Percentiles rank a stretch among this genome's conserved stretches.
phyloP scores from a whole-genome alignment of 1,140 invertebrate species.

The Melipona quadrifasciata region DNA sequence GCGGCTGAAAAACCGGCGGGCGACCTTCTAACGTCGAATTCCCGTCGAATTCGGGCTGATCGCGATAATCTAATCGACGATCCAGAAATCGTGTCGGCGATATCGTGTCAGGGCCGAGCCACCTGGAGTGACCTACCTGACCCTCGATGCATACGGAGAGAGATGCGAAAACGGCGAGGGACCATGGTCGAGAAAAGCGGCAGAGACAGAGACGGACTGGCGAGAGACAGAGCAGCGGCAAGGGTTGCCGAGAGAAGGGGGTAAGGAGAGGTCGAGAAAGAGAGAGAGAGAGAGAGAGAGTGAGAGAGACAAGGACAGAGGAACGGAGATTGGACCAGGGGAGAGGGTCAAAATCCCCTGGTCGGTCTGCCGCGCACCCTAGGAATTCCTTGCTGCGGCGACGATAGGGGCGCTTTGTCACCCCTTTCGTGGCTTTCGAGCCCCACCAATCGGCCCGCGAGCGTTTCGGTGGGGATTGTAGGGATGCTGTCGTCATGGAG shows the following conservation, averaged over 20 bases:
- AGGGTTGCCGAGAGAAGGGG: not conserved
- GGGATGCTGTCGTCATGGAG: slow-evolving; percentile 79
- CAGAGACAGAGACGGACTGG: not conserved
- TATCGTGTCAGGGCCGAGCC: slow-evolving; percentile 65
- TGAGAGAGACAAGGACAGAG: not conserved
- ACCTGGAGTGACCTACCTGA: slow-evolving; percentile 65
- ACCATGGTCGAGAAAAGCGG: not conserved
- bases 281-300: slow-evolving; percentile 33
- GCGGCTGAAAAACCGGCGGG: not conserved
- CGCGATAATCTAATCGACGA: slow-evolving; percentile 63
- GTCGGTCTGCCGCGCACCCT: slow-evolving; percentile 54
- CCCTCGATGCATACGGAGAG: slow-evolving; percentile 48
- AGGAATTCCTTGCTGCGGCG: slow-evolving; percentile 69
- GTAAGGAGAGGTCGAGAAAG: not conserved
- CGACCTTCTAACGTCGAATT: not conserved
- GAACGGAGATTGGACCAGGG: not conserved
- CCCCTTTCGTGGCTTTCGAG: slow-evolving; percentile 68
- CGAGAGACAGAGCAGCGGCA: not conserved
- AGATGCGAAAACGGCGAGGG: slow-evolving; percentile 44
- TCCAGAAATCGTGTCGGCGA: slow-evolving; percentile 59
- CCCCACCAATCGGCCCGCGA: slow-evolving; percentile 67
- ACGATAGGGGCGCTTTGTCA: slow-evolving; percentile 59
- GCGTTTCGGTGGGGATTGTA: slow-evolving; percentile 64
- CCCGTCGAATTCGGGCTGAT: slow-evolving; percentile 24
- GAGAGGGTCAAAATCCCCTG: slow-evolving; percentile 68